Conservation (phyloP, 2,113 vertebrate species). For the Numida meleagris region DNA sequence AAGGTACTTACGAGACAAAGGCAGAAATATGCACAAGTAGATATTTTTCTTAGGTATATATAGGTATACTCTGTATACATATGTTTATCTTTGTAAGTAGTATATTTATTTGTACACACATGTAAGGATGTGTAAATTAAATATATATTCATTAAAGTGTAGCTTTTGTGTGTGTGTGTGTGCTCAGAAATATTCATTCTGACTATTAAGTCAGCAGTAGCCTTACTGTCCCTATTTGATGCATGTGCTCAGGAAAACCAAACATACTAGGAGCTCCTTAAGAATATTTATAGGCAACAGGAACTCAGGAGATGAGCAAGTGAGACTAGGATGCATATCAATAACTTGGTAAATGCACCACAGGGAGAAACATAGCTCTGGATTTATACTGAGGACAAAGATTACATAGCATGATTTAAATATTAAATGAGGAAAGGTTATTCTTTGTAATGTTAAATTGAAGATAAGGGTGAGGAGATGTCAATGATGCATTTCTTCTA, state of each 20-base stretch:
- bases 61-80: not conserved
- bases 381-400: not conserved
- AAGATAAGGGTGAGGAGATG: not conserved
- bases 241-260: not conserved
- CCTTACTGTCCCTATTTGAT: not conserved
- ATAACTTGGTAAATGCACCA: not conserved
- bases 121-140: not conserved
- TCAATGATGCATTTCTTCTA: not conserved
- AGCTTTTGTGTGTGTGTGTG: not conserved
- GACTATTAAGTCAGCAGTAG: not conserved
- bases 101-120: not conserved
- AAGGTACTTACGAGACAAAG: not conserved
- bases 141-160: not conserved
- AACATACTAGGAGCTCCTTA: not conserved
- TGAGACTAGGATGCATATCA: not conserved
- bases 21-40: not conserved
- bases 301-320: not conserved
- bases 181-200: not conserved
- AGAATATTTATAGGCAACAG: not conserved
- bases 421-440: not conserved
- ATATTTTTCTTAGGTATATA: not conserved
- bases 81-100: not conserved
- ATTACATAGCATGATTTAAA: not conserved
- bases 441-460: not conserved
- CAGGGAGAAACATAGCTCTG: not conserved